A percentile compares a stretch with the other conserved stretches of the same genome.
Conservation (phyloP, 92 coral and sea anemone species). For the Actinostola sp. region DNA sequence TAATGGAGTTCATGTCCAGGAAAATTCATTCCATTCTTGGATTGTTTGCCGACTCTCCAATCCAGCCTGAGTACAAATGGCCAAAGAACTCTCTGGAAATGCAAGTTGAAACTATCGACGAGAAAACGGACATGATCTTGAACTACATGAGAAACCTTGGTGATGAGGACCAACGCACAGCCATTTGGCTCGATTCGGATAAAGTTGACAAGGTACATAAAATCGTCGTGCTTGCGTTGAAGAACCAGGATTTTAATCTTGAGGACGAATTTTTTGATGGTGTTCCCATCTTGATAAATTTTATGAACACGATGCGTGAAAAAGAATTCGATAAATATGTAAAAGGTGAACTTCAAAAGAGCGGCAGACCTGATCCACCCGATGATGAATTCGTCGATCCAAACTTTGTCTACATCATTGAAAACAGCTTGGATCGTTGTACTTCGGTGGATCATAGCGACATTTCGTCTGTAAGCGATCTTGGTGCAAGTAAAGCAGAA, state of each 20-base stretch:
- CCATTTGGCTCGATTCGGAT: constrained; percentile 78
- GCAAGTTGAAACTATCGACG: constrained; percentile 73
- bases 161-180: constrained; percentile 81
- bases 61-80: constrained; percentile 82
- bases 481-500: too few relatives aligned
- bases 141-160: constrained; percentile 81
- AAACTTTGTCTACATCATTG: too few relatives aligned
- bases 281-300: constrained; percentile 62
- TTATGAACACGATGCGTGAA: constrained; percentile 58
- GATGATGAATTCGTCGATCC: background rate
- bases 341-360: constrained; percentile 14
- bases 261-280: constrained; percentile 91
- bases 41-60: constrained; percentile 61
- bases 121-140: constrained; percentile 75
- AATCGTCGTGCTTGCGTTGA: constrained; percentile 62
- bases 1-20: constrained; percentile 78
- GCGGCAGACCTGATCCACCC: background rate
- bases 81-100: constrained; percentile 73
- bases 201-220: constrained; percentile 59
- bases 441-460: background rate
- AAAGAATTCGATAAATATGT: constrained; percentile 57
- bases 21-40: constrained; percentile 75
- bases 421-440: background rate
- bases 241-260: constrained; percentile 55
- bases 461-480: too few relatives aligned